Evolutionary conservation across 35 echinoderm and acorn worm species (phyloP).

Genomic region (Apostichopus japonicus): DNA sequence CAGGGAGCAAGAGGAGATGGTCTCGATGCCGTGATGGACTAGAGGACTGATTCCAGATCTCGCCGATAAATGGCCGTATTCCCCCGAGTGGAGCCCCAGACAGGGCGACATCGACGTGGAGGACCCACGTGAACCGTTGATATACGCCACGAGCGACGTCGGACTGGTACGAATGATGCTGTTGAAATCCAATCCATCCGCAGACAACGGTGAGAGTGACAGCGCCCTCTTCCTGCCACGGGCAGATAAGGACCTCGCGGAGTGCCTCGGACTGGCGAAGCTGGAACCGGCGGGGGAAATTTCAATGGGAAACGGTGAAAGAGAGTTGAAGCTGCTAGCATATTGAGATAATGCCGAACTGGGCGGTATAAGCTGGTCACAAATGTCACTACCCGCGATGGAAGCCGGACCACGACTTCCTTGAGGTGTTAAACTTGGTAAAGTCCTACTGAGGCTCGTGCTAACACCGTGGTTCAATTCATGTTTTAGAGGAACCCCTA

Average conservation of each 20-base stretch:
- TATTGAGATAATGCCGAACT: slow-evolving; percentile 97
- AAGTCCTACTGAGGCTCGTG: slow-evolving; percentile 27
- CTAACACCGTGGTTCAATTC: slow-evolving; percentile 61
- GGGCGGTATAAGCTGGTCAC: slow-evolving; percentile 87
- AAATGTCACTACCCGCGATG: slow-evolving; percentile 89
- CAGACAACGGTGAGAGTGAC: slow-evolving; percentile 90
- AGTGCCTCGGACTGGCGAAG: slow-evolving; percentile 96
- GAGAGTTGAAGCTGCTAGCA: slow-evolving; percentile 91
- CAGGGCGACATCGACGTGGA: slow-evolving; percentile 92
- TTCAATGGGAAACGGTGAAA: slow-evolving; percentile 96
- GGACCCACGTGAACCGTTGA: slow-evolving; percentile 92
- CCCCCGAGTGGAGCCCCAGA: slow-evolving; percentile 74
- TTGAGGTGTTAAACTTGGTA: slow-evolving; percentile 67
- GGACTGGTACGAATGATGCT: slow-evolving; percentile 95
- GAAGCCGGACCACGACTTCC: slow-evolving; percentile 79
- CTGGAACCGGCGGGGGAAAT: slow-evolving; percentile 95
- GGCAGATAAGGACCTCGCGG: slow-evolving; percentile 86
- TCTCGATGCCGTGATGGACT: slow-evolving; percentile 38
- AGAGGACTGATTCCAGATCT: slow-evolving; percentile 84
- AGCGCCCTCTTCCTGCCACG: slow-evolving; percentile 80
- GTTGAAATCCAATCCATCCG: slow-evolving; percentile 91
- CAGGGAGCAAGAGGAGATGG: background rate
- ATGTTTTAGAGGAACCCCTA: slow-evolving; percentile 70
- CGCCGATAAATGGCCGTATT: slow-evolving; percentile 94
- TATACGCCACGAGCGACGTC: slow-evolving; percentile 95